These are phyloP conservation scores for Rosalia funebris DNA, from an alignment of 2,888 invertebrate genomes.

Conservation along the genomic window DNA sequence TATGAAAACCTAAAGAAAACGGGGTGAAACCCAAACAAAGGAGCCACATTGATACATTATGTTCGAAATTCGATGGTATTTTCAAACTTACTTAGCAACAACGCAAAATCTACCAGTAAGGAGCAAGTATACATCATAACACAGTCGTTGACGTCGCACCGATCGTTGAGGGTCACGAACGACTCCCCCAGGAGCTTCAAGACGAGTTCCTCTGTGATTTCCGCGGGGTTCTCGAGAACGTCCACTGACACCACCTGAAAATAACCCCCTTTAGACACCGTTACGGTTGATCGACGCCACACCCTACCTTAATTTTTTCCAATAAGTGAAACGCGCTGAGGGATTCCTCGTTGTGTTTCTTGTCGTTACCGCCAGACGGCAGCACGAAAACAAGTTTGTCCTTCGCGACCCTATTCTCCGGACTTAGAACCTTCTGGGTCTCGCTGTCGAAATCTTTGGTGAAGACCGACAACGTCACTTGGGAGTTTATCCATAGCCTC, in stretches of 20 bases:
- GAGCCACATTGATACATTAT: too few species aligned
- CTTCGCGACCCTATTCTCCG: constrained; percentile 27
- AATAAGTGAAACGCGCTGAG: constrained; percentile 53
- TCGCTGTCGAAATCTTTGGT: constrained; percentile 58
- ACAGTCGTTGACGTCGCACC: constrained; percentile 58
- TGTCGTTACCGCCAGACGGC: constrained; percentile 48
- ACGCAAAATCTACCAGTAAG: constrained; percentile 51
- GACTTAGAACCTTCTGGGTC: constrained; percentile 34
- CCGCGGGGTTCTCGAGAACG: constrained; percentile 35
- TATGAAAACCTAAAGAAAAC: too few species aligned
- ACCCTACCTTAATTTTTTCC: constrained; percentile 52
- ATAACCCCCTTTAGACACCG: constrained; percentile 2
- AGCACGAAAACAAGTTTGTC: constrained; percentile 47
- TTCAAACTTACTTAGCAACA: constrained; percentile 55
- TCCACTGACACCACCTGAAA: constrained; percentile 42
- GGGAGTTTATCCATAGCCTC: constrained; percentile 68
- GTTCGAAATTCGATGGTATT: too few species aligned
- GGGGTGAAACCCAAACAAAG: too few species aligned
- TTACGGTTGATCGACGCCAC: background rate
- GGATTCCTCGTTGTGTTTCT: constrained; percentile 49
- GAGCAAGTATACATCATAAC: constrained; percentile 49
- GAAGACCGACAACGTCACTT: constrained; percentile 61
- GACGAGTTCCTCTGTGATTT: constrained; percentile 33
- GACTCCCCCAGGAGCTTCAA: constrained; percentile 40
- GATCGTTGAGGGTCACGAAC: constrained; percentile 46